A percentile compares a stretch with the other conserved stretches of the same genome.
phyloP scores from a whole-genome alignment of 2,797 vertebrate species.

The Bradypus variegatus region DNA sequence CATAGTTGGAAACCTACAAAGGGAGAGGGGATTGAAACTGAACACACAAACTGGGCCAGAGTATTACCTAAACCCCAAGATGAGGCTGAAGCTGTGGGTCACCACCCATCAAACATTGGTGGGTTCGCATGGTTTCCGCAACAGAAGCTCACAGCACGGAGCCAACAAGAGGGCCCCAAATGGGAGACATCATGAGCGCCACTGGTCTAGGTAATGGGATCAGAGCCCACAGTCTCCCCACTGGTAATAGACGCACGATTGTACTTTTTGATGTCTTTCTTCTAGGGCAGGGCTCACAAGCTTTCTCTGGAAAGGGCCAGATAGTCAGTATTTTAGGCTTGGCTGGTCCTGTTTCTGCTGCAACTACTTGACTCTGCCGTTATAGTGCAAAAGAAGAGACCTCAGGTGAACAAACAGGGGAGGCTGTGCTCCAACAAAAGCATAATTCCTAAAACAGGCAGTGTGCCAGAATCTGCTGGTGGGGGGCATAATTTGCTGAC shows the following conservation, averaged over 20 bases:
- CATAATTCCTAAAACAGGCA: neutral
- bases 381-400: neutral
- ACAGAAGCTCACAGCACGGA: neutral
- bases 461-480: neutral
- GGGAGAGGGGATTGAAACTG: neutral
- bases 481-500: neutral
- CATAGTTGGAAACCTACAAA: neutral
- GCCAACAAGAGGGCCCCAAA: neutral
- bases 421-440: neutral
- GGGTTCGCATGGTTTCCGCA: neutral
- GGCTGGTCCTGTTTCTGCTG: neutral
- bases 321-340: conserved; percentile 9
- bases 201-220: neutral
- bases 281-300: neutral
- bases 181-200: neutral
- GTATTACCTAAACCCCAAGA: neutral
- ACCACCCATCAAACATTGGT: neutral
- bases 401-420: neutral
- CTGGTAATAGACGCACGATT: neutral
- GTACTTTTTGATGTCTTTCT: neutral
- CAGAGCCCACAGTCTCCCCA: neutral
- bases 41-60: neutral
- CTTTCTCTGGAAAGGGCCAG: neutral
- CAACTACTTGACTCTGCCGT: neutral
- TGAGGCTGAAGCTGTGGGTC: neutral